Evolutionary conservation across 1,140 invertebrate genomes (phyloP).

Genomic region (Hyles vespertilio): DNA sequence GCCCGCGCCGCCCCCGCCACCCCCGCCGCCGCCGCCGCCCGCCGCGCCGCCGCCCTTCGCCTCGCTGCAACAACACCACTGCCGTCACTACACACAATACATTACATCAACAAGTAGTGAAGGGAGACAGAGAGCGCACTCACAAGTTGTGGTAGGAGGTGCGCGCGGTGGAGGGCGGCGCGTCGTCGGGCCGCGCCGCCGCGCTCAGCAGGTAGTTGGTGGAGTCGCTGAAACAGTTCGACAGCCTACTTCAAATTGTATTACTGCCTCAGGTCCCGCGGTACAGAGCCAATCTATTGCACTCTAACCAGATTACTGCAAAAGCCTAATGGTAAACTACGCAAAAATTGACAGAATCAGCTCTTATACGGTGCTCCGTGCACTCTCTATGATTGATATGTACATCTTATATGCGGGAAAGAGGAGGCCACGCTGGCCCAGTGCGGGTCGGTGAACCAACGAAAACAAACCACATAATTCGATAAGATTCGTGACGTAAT

Average conservation of each 20-base stretch:
- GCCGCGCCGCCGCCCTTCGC: conserved; percentile 27
- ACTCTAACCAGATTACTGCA: neutral
- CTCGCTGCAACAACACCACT: conserved; percentile 31
- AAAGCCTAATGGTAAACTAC: neutral
- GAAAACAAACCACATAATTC: too few species aligned
- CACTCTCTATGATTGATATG: too few species aligned
- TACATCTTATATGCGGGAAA: too few species aligned
- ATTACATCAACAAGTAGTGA: neutral
- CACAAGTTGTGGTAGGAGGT: conserved; percentile 50
- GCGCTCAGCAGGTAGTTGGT: conserved; percentile 66
- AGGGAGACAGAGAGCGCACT: conserved; percentile 16
- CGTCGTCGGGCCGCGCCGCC: conserved; percentile 47
- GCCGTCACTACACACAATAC: neutral
- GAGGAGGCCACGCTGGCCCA: too few species aligned
- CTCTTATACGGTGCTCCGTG: too few species aligned
- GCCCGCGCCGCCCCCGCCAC: conserved; percentile 18
- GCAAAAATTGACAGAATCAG: too few species aligned
- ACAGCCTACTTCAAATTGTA: conserved; percentile 73
- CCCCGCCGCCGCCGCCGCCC: conserved; percentile 14
- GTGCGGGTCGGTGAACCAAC: too few species aligned
- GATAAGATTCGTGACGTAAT: too few species aligned
- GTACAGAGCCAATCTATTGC: conserved; percentile 4
- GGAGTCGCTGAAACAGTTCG: conserved; percentile 71
- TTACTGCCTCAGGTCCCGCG: conserved; percentile 60
- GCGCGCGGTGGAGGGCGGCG: conserved; percentile 28